Base-by-base conservation (phyloP, 2,888 invertebrate genomes). In the Creontiades dilutus region DNA sequence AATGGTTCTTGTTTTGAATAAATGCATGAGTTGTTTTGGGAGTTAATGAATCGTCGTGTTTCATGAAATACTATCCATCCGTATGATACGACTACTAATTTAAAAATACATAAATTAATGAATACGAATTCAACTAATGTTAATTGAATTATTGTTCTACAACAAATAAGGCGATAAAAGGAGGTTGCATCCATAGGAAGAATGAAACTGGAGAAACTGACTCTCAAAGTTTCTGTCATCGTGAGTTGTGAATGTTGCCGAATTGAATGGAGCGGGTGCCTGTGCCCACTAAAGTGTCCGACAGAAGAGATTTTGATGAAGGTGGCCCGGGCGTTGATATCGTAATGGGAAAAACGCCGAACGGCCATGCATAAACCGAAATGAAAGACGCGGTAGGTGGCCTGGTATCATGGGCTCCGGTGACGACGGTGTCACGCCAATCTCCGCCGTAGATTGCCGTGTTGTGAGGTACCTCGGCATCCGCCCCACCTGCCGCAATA, bases 401-500 rank as follows among this genome's bases (percentile, higher is more conserved):
- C 52, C 82, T 19, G 23, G 68, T 13, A 68, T 68, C 68, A 46
- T 46, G 78, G 47, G 47, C 78, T 78, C 37, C 28, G 68, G 68
- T 68, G 68, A 52, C 48, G 52, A 47, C 48, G 52, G 82, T 82
- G 82, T 47, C 86, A 88, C 88, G 88, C 52, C 57, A 78, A 88
- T 88, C 78, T 88, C 46, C 88, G 80, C 37, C 28, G 88, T 76
- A 88, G 88, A 88, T 88, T 88, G 46, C 78, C 88, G 88, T 88
- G 88, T 82, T 82, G 82, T 78, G 68, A 68, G 68, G 68, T 57
- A 57, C n/a, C n/a, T n/a, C 76, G 23, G 27, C 37, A 37, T 37
- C 28, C 27, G 75, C 28, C 46, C 76, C 76, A 14, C 37, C 16
- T 16, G 14, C 76, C 78, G 37, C 37, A 46, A 46, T 47, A 47